Conservation (phyloP, 2,888 invertebrate species). For the Galeruca laticollis region DNA sequence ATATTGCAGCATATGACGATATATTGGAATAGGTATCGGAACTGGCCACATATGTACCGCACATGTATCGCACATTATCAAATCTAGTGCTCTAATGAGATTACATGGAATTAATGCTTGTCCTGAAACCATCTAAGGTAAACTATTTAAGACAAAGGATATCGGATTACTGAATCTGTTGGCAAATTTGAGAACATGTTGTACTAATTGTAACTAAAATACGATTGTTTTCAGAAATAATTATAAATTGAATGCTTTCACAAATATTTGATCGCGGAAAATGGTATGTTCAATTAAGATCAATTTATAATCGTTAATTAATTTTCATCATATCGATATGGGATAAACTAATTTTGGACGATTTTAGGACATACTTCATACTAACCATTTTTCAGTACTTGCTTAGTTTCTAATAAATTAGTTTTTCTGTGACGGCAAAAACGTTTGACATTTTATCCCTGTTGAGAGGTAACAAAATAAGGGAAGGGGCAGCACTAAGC, state of each 20-base stretch:
- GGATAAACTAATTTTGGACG: too few species aligned
- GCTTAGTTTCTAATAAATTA: too few species aligned
- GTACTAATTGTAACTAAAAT: conserved; percentile 7
- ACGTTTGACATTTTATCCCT: too few species aligned
- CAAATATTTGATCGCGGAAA: too few species aligned
- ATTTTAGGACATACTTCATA: too few species aligned
- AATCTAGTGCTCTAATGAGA: conserved; percentile 37
- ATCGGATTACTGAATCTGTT: conserved; percentile 21
- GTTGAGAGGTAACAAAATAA: too few species aligned
- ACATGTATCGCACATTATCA: conserved; percentile 44
- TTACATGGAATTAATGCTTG: conserved; percentile 28
- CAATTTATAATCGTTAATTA: too few species aligned
- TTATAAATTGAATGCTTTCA: background rate
- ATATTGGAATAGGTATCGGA: conserved; percentile 37
- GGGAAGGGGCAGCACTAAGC: too few species aligned
- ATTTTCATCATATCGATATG: too few species aligned
- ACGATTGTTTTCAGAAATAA: conserved; percentile 9
- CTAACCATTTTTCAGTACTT: too few species aligned
- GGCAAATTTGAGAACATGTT: conserved; percentile 11
- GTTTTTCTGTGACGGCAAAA: too few species aligned
- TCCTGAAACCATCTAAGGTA: conserved; percentile 25
- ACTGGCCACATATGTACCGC: conserved; percentile 38
- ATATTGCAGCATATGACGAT: conserved; percentile 36
- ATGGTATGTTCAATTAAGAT: too few species aligned
- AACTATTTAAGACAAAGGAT: conserved; percentile 28